A percentile compares a stretch with the other conserved stretches of the same genome.
phyloP scores from a whole-genome alignment of 1,140 invertebrate genomes.

The Ceratina calcarata region DNA sequence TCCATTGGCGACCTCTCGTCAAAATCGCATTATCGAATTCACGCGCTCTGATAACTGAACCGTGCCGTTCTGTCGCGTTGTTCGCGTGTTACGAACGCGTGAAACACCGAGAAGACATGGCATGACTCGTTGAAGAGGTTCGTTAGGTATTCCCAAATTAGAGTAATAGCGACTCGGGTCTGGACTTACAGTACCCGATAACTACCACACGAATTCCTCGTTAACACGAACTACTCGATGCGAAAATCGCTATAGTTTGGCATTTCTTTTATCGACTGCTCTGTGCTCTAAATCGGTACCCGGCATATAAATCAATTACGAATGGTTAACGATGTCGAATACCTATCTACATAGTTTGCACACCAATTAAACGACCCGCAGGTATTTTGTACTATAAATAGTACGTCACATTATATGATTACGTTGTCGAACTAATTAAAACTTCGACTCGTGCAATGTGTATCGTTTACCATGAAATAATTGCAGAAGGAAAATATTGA shows the following conservation, averaged over 20 bases:
- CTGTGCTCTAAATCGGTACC: not conserved
- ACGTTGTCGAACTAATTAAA: too few species aligned
- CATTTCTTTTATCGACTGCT: not conserved
- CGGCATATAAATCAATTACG: not conserved
- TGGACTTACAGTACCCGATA: not conserved
- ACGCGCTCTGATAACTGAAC: constrained; percentile 30
- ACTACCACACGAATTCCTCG: not conserved
- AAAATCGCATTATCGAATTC: constrained; percentile 58
- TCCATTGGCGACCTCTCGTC: constrained; percentile 47
- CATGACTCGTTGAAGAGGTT: not conserved
- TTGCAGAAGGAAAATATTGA: too few species aligned
- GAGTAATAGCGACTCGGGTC: not conserved
- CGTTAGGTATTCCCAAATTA: constrained; percentile 33
- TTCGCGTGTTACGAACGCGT: not conserved
- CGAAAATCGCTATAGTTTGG: too few species aligned
- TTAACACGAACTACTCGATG: constrained; percentile 11
- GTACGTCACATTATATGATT: too few species aligned
- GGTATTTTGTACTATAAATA: too few species aligned
- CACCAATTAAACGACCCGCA: too few species aligned
- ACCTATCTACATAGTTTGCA: too few species aligned
- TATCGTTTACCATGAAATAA: too few species aligned
- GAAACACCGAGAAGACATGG: not conserved
- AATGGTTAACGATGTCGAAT: too few species aligned
- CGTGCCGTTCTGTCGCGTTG: not conserved
- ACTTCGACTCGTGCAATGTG: too few species aligned